These are phyloP conservation scores for Drosophila peninsularis DNA, from an alignment of 2,888 invertebrate species.

Conservation along the genomic window DNA sequence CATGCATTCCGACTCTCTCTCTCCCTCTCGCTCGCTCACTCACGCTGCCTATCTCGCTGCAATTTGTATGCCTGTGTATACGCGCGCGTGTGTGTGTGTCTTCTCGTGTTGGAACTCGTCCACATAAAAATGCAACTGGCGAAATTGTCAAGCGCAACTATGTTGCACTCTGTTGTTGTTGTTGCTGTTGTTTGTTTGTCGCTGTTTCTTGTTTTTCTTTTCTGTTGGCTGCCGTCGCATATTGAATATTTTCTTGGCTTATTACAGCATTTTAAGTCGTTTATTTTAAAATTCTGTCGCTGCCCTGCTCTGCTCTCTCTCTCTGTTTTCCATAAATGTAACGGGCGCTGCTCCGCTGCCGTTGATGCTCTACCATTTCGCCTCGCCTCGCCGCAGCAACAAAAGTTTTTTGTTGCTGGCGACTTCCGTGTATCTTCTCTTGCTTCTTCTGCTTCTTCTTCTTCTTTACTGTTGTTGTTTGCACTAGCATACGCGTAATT, in stretches of 20 bases:
- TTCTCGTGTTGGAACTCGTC: conserved; percentile 63
- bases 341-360: neutral
- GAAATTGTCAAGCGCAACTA: conserved; percentile 47
- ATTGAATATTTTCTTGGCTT: conserved; percentile 68
- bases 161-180: conserved; percentile 35
- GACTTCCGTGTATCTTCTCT: conserved; percentile 47
- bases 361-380: too few species aligned
- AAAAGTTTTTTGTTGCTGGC: conserved; percentile 27
- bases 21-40: neutral
- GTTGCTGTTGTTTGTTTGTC: conserved; percentile 28
- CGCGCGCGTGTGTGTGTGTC: conserved; percentile 26
- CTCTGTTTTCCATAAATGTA: conserved; percentile 2
- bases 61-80: conserved; percentile 30
- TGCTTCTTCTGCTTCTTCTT: neutral
- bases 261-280: conserved; percentile 63
- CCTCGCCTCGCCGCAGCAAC: conserved; percentile 18
- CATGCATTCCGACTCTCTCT: neutral
- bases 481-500: conserved; percentile 60
- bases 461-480: conserved; percentile 36
- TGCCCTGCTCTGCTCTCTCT: neutral
- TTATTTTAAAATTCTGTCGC: conserved; percentile 55
- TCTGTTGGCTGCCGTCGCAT: conserved; percentile 18
- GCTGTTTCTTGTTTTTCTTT: conserved; percentile 13
- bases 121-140: conserved; percentile 57
- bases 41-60: conserved; percentile 15